Evolutionary conservation across 2,888 invertebrate species (phyloP).

Genomic region (Trissolcus brochymenae): DNA sequence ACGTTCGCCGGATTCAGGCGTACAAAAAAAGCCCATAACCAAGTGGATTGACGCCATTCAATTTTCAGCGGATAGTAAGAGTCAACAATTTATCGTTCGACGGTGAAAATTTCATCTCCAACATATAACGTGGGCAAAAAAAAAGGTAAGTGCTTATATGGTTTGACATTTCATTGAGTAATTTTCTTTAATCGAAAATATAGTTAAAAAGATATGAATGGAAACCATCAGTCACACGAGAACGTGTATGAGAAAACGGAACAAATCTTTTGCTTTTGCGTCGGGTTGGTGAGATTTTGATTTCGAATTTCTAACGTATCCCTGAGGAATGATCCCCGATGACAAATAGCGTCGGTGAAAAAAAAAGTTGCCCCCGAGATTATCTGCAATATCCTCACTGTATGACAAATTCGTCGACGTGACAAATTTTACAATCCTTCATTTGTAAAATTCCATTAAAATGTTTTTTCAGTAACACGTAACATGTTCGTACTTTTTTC

Average conservation of each 20-base stretch:
- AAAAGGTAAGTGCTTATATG: slow-evolving; percentile 36
- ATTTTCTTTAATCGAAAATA: slow-evolving; percentile 9
- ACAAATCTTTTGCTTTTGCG: background rate
- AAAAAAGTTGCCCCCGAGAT: slow-evolving; percentile 29
- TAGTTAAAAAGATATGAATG: background rate
- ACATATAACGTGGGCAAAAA: slow-evolving; percentile 1
- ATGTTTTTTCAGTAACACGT: too few species aligned
- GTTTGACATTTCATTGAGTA: slow-evolving; percentile 17
- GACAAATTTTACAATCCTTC: slow-evolving; percentile 7
- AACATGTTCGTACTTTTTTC: too few species aligned
- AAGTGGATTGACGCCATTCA: slow-evolving; percentile 27
- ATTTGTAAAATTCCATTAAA: background rate
- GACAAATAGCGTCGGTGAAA: slow-evolving; percentile 36
- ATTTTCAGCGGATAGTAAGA: slow-evolving; percentile 30
- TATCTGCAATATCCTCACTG: slow-evolving; percentile 16
- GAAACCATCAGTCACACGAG: slow-evolving; percentile 28
- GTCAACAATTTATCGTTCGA: slow-evolving; percentile 32
- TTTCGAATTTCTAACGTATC: slow-evolving; percentile 18
- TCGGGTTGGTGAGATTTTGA: slow-evolving; percentile 8
- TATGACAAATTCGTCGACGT: slow-evolving; percentile 18
- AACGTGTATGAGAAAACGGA: background rate
- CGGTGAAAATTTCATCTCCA: slow-evolving; percentile 17
- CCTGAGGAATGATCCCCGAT: slow-evolving; percentile 12
- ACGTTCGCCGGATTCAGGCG: slow-evolving; percentile 25
- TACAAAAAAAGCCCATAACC: slow-evolving; percentile 17